Percentiles rank a stretch among this genome's conserved stretches.
Evolutionary conservation across 1,140 invertebrate species (phyloP).

Genomic region (Drosophila insularis): DNA sequence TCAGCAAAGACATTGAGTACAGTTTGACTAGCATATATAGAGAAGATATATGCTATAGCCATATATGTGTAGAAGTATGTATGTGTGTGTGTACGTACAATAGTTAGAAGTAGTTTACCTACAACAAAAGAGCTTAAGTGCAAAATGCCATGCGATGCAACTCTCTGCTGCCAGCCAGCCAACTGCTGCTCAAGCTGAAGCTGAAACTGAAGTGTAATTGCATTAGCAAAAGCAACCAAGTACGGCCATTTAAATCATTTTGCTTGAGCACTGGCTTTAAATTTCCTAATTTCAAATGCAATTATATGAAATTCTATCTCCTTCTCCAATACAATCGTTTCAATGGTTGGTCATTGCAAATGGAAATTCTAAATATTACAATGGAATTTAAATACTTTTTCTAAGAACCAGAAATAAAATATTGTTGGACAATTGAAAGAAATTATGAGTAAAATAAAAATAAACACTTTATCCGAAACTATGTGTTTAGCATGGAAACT

Average conservation of each 20-base stretch:
- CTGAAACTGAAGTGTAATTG: constrained; percentile 72
- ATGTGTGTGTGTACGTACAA: neutral
- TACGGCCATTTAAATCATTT: constrained; percentile 53
- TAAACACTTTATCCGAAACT: no score
- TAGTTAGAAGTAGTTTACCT: constrained; percentile 5
- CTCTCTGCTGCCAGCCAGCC: neutral
- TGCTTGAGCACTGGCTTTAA: constrained; percentile 33
- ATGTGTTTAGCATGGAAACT: no score
- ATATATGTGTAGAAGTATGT: constrained; percentile 4
- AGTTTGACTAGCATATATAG: constrained; percentile 7
- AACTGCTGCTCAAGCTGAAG: constrained; percentile 42
- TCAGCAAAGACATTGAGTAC: constrained; percentile 54
- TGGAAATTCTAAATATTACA: no score
- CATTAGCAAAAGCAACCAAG: constrained; percentile 64
- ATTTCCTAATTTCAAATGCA: constrained; percentile 30
- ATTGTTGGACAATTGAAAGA: no score
- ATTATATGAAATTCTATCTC: neutral
- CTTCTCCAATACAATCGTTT: no score
- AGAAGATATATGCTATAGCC: constrained; percentile 32
- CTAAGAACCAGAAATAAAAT: no score
- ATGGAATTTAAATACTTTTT: no score
- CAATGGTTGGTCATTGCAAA: no score
- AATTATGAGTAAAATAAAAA: no score
- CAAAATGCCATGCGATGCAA: constrained; percentile 26
- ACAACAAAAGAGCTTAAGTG: constrained; percentile 56